Evolutionary conservation across 2,113 vertebrate genomes (phyloP).

Genomic region (Aegithalos caudatus): DNA sequence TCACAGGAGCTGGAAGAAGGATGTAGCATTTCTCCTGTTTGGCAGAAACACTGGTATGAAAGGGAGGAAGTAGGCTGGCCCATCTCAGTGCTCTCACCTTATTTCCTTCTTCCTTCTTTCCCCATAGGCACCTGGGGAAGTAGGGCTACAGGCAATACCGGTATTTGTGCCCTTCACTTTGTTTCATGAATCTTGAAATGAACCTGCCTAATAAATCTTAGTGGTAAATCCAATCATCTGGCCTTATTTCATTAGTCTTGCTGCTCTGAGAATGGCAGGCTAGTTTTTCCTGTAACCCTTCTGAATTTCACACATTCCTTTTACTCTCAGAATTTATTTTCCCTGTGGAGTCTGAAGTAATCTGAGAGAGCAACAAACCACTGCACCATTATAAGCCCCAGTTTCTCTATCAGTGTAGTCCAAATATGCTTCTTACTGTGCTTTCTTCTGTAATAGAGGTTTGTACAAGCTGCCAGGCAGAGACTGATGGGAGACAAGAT

Average conservation of each 20-base stretch:
- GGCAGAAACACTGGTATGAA: not conserved
- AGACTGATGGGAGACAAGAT: not conserved
- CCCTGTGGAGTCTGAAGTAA: constrained; percentile 47
- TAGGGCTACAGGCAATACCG: not conserved
- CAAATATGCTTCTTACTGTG: not conserved
- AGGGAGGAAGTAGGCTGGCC: not conserved
- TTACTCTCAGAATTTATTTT: constrained; percentile 40
- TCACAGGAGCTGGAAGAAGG: not conserved
- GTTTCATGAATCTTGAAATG: not conserved
- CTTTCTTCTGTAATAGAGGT: not conserved
- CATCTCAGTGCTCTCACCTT: not conserved
- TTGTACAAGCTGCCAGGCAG: not conserved
- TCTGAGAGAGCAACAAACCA: constrained; percentile 25
- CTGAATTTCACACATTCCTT: constrained; percentile 55
- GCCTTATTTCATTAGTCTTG: constrained; percentile 33
- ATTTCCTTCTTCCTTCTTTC: not conserved
- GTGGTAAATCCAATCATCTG: not conserved
- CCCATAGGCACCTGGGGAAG: not conserved
- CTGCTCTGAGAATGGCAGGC: constrained; percentile 21
- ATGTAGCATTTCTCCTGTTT: not conserved
- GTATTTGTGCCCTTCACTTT: not conserved
- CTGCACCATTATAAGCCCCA: not conserved
- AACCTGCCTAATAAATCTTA: not conserved
- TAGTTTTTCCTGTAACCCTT: constrained; percentile 14
- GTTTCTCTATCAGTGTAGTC: not conserved